A percentile compares a stretch with the other conserved stretches of the same genome.
Conservation (phyloP, 2,113 vertebrate genomes). For the Corythoichthys haematopterus region DNA sequence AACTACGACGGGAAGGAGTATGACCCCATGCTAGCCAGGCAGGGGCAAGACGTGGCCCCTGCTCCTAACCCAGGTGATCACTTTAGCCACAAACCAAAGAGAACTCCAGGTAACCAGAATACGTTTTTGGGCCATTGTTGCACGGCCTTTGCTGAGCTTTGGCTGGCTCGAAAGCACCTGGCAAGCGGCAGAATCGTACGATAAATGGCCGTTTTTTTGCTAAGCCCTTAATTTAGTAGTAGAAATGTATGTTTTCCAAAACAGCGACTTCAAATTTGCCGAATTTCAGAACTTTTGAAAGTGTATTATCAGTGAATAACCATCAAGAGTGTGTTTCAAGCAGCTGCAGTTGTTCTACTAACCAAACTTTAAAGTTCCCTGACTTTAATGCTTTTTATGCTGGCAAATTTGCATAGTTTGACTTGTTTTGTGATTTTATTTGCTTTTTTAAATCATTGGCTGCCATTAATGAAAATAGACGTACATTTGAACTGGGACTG, state of each 20-base stretch:
- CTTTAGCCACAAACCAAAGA: conserved; percentile 96
- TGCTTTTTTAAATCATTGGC: not conserved
- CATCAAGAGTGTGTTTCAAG: not conserved
- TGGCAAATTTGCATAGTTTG: not conserved
- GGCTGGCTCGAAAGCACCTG: conserved; percentile 58
- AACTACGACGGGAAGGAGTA: conserved; percentile 99
- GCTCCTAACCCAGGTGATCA: conserved; percentile 97
- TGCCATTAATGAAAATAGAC: too few species aligned
- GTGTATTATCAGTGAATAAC: not conserved
- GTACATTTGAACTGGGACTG: too few species aligned
- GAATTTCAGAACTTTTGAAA: not conserved
- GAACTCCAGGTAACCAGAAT: conserved; percentile 82
- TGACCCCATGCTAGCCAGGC: conserved; percentile 89
- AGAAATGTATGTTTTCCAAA: not conserved
- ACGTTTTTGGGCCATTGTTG: conserved; percentile 47
- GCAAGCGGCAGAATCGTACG: conserved; percentile 58
- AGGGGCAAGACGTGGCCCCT: conserved; percentile 89
- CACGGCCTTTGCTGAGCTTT: conserved; percentile 69
- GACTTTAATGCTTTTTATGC: not conserved
- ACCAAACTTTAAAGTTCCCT: not conserved
- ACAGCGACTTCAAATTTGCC: not conserved
- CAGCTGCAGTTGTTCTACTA: not conserved
- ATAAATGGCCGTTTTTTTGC: conserved; percentile 33
- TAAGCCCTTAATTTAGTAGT: not conserved
- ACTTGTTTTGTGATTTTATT: not conserved